Evolutionary conservation across 2,113 vertebrate species (phyloP).

Genomic region (Capreolus pygargus): DNA sequence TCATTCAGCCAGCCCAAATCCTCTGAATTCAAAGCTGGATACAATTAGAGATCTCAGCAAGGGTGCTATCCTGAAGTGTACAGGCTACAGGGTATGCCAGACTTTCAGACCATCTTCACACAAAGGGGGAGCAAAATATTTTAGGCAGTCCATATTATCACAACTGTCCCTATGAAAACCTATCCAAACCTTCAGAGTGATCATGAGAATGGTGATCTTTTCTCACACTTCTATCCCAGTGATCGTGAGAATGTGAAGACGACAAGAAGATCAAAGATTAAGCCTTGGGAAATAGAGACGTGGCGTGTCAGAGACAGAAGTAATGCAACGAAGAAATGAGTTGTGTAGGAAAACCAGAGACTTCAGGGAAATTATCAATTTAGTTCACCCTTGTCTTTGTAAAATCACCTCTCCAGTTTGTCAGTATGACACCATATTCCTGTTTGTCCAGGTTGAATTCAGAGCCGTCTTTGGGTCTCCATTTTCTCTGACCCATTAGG

Average conservation of each 20-base stretch:
- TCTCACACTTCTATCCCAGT: background rate
- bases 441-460: background rate
- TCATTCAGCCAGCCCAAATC: background rate
- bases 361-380: background rate
- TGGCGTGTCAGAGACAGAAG: background rate
- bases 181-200: background rate
- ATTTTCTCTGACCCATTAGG: background rate
- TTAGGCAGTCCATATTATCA: background rate
- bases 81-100: background rate
- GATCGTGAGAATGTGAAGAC: background rate
- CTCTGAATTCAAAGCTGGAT: background rate
- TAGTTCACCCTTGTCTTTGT: background rate
- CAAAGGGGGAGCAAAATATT: background rate
- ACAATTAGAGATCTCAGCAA: background rate
- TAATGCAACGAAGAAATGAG: background rate
- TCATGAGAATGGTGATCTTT: background rate
- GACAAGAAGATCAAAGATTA: background rate
- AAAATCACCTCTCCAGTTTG: background rate
- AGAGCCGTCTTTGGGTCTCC: background rate
- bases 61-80: background rate
- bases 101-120: background rate
- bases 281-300: background rate
- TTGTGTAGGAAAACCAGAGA: background rate
- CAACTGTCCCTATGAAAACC: background rate
- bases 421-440: background rate